Evolutionary conservation across 2,113 vertebrate species (phyloP).

Genomic region (Protobothrops flavoviridis): DNA sequence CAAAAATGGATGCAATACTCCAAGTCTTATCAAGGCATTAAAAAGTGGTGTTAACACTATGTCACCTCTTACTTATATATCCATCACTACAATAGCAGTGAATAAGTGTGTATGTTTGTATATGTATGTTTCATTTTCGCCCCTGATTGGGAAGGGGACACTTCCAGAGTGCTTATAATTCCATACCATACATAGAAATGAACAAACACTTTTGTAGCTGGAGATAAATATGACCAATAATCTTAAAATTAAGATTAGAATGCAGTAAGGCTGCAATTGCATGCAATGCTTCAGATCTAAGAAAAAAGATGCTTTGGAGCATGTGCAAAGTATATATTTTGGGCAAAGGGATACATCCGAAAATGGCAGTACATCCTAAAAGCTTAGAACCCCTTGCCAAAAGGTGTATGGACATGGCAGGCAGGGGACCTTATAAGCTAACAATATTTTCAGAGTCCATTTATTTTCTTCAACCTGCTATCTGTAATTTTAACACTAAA

Average conservation of each 20-base stretch:
- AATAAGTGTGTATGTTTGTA: neutral
- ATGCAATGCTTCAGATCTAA: neutral
- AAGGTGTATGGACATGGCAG: neutral
- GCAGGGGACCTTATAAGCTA: neutral
- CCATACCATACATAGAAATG: neutral
- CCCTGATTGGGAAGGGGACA: neutral
- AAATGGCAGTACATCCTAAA: neutral
- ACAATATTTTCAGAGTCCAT: neutral
- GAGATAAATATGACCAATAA: neutral
- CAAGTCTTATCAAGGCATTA: neutral
- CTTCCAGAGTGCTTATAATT: neutral
- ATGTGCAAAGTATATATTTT: neutral
- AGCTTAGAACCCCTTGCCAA: neutral
- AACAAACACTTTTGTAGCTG: neutral
- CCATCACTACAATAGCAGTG: neutral
- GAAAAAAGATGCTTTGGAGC: neutral
- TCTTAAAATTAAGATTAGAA: neutral
- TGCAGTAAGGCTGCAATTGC: neutral
- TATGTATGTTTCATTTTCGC: neutral
- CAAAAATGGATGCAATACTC: neutral
- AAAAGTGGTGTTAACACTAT: neutral
- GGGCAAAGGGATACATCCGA: neutral
- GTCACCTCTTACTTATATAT: neutral
- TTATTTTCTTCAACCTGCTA: neutral
- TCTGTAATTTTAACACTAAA: slow-evolving; percentile 4